A percentile compares a stretch with the other conserved stretches of the same genome.
Conservation (phyloP, 1,140 invertebrate species). For the Bombus sylvicola region DNA sequence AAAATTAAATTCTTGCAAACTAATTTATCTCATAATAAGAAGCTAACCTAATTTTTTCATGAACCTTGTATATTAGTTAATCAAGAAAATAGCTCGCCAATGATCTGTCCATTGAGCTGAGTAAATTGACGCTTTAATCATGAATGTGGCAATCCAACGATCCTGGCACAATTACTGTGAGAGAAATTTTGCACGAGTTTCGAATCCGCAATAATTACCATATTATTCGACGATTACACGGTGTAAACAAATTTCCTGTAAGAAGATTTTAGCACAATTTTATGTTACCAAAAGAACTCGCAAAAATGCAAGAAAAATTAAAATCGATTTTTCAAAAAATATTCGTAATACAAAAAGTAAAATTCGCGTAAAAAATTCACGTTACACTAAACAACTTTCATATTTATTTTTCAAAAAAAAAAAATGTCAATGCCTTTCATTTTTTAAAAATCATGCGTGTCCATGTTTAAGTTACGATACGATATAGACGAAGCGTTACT, state of each 20-base stretch:
- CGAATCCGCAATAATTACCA: background rate
- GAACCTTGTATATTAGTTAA: background rate
- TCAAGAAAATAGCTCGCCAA: background rate
- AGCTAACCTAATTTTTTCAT: background rate
- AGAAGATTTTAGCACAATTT: conserved; percentile 54
- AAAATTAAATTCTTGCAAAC: background rate
- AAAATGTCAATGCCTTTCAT: too few species aligned
- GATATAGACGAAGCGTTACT: too few species aligned
- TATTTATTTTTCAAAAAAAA: too few species aligned
- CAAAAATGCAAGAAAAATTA: background rate
- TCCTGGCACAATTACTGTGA: conserved; percentile 13
- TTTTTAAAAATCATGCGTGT: too few species aligned
- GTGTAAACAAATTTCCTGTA: conserved; percentile 52
- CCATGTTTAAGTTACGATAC: too few species aligned
- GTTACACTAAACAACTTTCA: too few species aligned
- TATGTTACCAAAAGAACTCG: background rate
- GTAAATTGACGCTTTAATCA: background rate
- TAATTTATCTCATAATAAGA: background rate
- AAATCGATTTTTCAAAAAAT: too few species aligned
- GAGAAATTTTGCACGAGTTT: conserved; percentile 38
- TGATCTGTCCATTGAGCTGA: background rate
- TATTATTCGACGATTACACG: conserved; percentile 49
- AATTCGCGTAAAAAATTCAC: too few species aligned
- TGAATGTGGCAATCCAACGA: background rate
- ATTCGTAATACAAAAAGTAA: too few species aligned